phyloP scores from a whole-genome alignment of 1,140 invertebrate genomes.

The Halesus radiatus region DNA sequence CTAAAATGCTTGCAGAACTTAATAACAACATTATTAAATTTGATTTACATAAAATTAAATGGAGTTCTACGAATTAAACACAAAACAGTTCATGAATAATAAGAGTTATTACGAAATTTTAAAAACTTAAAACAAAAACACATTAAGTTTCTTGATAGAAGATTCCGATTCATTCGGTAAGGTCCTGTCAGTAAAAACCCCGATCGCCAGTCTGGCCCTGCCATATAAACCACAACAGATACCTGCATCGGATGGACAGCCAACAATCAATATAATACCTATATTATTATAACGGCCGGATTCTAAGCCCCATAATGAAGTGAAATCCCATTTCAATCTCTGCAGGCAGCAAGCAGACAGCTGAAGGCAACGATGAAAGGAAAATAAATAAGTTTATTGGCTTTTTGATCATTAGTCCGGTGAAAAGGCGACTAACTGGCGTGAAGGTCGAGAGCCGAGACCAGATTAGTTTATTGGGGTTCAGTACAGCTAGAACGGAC shows the following conservation, averaged over 20 bases:
- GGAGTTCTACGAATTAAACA: no score
- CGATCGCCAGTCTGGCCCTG: no score
- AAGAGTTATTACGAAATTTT: no score
- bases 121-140: no score
- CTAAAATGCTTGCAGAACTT: no score
- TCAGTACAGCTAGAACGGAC: not conserved
- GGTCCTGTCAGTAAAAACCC: no score
- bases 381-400: constrained; percentile 25
- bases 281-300: not conserved
- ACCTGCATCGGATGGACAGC: not conserved
- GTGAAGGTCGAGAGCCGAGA: not conserved
- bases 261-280: not conserved
- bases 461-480: not conserved
- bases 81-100: no score
- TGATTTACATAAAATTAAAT: no score
- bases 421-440: not conserved
- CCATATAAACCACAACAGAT: no score
- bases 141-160: no score
- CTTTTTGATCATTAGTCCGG: constrained; percentile 23
- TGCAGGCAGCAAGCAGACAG: not conserved
- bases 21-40: no score
- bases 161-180: no score
- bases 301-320: not conserved
- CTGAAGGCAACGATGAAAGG: constrained; percentile 8
- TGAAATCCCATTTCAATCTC: constrained; percentile 11